Base-by-base conservation (phyloP, 1,140 invertebrate species). In the Drosophila fuyamai region DNA sequence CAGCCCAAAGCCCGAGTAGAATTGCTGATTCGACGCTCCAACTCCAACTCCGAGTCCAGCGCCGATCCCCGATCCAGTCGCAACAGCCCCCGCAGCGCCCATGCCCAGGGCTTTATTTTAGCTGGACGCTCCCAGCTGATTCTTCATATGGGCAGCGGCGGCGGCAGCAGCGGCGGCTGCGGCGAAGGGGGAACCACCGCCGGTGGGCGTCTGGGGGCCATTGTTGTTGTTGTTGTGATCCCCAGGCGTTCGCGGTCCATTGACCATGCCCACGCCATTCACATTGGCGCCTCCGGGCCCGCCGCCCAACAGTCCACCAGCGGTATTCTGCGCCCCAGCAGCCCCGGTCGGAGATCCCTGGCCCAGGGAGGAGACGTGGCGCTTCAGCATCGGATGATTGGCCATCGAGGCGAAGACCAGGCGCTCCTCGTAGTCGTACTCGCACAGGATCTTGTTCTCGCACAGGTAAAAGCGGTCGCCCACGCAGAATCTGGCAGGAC, bases 361-460 rank as follows among this genome's bases (percentile, higher is more conserved):
- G 1, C 89, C 89, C 46, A 92, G 53, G 0, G 88, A 85, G n/a
- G 80, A 95, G 16, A 96, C 95, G 92, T 97, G 97, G 76, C 97
- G 94, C 92, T 98, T 98, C 58, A 98, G 94, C 92, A 98, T 97
- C 50, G 97, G 97, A 92, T 98, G 97, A 93, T 97, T 97, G 32
- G 97, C 96, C 96, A 98, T 97, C 90, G 96, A 97, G 43, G 97
- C 97, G 92, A 98, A 98, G 44, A 98, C 96, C 92, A 97, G 93
- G 70, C 97, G 94, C 93, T 98, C 97, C 92, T 98, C 97, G 92
- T 99, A 99, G 93, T 99, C 98, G 92, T 98, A 98, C 93, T 99
- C 98, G 94, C 98, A 99, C 13, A 99, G 95, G 76, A 99, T 98
- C 94, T 98, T 98, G 93, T 99, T 99, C 92, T 99, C 98, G 93